Evolutionary conservation across 2,797 vertebrate genomes (phyloP).

Genomic region (Antennarius maculatus): DNA sequence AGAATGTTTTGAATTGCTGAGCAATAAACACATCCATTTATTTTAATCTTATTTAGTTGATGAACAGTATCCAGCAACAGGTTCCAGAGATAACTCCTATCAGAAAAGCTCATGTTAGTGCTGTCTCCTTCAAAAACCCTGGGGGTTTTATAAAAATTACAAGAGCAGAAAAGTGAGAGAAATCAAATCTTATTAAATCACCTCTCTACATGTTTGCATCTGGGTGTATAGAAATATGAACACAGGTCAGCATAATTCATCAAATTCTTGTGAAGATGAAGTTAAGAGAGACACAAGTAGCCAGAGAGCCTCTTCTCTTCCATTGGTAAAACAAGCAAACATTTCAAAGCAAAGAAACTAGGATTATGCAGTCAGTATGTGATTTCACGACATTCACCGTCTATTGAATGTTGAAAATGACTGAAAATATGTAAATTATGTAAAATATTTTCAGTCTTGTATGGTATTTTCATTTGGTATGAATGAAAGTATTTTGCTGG

Average conservation of each 20-base stretch:
- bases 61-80: not conserved
- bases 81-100: constrained; percentile 9
- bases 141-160: not conserved
- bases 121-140: not conserved
- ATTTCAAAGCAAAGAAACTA: not conserved
- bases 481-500: no score
- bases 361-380: not conserved
- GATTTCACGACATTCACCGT: no score
- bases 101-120: constrained; percentile 24
- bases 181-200: constrained; percentile 21
- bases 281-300: not conserved
- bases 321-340: not conserved
- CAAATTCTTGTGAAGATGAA: constrained; percentile 10
- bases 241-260: constrained; percentile 17
- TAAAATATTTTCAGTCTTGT: no score
- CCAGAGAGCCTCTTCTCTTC: not conserved
- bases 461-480: no score
- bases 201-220: not conserved
- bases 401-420: no score
- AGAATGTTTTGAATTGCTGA: constrained; percentile 50
- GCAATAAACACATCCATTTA: constrained; percentile 30
- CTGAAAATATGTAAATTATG: not conserved
- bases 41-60: constrained; percentile 38
- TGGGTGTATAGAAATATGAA: constrained; percentile 2
- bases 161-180: constrained; percentile 18